A percentile compares a stretch with the other conserved stretches of the same genome.
These are phyloP conservation scores for Zaprionus vittiger DNA, from an alignment of 1,140 invertebrate genomes.

Conservation along the genomic window DNA sequence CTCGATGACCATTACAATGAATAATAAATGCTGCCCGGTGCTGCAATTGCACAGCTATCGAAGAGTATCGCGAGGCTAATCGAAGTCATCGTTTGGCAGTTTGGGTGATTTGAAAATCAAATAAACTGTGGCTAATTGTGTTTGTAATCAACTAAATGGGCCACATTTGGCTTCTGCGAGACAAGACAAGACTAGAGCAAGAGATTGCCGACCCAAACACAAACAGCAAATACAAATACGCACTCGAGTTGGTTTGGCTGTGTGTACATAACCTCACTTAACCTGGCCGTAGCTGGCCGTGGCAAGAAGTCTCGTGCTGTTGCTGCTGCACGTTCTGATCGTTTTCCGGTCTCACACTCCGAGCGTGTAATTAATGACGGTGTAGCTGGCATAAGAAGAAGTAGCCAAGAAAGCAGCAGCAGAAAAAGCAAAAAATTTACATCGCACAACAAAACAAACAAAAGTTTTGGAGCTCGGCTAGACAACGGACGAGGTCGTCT, in stretches of 20 bases:
- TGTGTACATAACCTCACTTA: conserved; percentile 63
- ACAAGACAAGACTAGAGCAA: background rate
- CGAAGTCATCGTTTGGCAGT: conserved; percentile 43
- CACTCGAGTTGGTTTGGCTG: conserved; percentile 22
- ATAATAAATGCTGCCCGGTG: conserved; percentile 25
- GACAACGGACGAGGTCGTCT: conserved; percentile 21
- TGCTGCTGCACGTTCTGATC: conserved; percentile 23
- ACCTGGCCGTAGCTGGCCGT: conserved; percentile 25
- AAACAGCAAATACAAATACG: conserved; percentile 45
- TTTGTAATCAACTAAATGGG: conserved; percentile 81
- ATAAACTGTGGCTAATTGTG: conserved; percentile 80
- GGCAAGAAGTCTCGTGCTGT: conserved; percentile 7
- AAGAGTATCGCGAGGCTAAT: conserved; percentile 25
- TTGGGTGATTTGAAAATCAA: conserved; percentile 71
- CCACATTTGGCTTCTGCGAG: conserved; percentile 70
- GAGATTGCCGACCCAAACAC: background rate
- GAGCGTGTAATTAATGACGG: conserved; percentile 70
- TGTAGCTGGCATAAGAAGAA: conserved; percentile 24
- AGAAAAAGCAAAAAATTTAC: conserved; percentile 57
- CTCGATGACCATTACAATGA: conserved; percentile 15
- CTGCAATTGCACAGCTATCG: conserved; percentile 18
- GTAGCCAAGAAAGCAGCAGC: background rate
- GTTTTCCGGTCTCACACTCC: conserved; percentile 23
- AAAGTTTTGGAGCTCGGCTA: conserved; percentile 41
- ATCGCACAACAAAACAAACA: conserved; percentile 63